Evolutionary conservation across 2,797 vertebrate species (phyloP), one percentile per base, ranked within the genome.

Genomic region (Danio aesculapii): DNA sequence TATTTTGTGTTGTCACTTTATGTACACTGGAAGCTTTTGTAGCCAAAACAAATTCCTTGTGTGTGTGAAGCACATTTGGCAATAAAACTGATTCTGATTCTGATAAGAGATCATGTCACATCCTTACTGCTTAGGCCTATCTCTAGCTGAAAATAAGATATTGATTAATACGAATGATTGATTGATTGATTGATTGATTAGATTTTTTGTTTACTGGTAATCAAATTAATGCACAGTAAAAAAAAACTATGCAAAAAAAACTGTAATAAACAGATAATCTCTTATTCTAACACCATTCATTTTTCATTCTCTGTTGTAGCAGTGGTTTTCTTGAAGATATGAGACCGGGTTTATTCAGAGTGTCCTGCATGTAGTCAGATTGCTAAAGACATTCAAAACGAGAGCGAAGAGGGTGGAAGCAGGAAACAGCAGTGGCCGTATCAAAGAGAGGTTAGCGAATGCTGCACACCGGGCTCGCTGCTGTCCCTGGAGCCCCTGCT

Each of bases 381-480:
- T 53, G 59, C 59, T 74, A 17, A 58, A 78, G 70, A 75, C 19
- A 21, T 70, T 50, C 63, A 44, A 55, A 59, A 72, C 8, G 43
- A 47, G 52, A 55, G 30, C 68, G 46, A 77, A n/a, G 39, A 74
- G 76, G 61, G 19, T 68, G 43, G 69, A 82, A 52, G 81, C 79
- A 78, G 73, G 64, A 66, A 74, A 64, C 75, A 75, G 81, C 74
- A 82, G 83, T 64, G 75, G 58, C 61, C 16, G 68, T 80, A 88
- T 89, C 81, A 87, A 84, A 89, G 85, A 85, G 68, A 84, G 81
- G 84, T 81, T 87, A 86, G 81, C 68, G 73, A 84, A 83, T 52
- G 75, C 79, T 5, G 5, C 77, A 68, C 74, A 44, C 78, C 53
- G 46, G 47, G 88, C 83, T 81, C 79, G 69, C 64, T 14, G 64